Base-by-base conservation (phyloP, 1,140 invertebrate genomes). In the Cecropterus lyciades region DNA sequence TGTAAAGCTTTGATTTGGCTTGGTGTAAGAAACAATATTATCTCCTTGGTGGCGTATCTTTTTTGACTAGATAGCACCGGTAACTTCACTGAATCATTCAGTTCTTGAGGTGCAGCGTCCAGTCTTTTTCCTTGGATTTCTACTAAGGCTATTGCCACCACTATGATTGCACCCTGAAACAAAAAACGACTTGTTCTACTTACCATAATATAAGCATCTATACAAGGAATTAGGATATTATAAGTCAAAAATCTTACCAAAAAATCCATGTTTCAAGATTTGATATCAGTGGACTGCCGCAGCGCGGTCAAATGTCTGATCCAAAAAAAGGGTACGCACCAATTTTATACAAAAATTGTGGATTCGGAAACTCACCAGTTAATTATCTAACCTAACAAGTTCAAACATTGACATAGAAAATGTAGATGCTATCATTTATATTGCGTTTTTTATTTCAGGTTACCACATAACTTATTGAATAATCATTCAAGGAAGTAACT, bases 21-120 rank as follows among this genome's bases (percentile, higher is more conserved):
- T 2, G 84, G 84, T 33, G 83, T 88, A 51, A 90, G 65, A 46
- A 84, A 87, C 8, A 88, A 62, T 42, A 85, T 79, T 13, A 85
- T 68, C 62, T 90, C 84, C 72, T 80, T 87, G 0, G 73, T 77
- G 42, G 67, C 77, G 60, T 79, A 77, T 49, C 73, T 63, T 66
- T 73, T 79, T 49, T 71, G 72, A 62, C 42, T 15, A 8, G 59
- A 69, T 53, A 62, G 59, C 14, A 59, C 0, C 40, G 70, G 27
- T 24, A 49, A 62, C 6, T 62, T 46, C 14, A 49, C 7, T 14
- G 69, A 57, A 27, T 75, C 71, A n/a, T 67, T 63, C 13, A 84
- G 81, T 42, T 55, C 68, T 65, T 86, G 76, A 43, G 79, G 73
- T 11, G 78, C 77, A 3, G 67, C 65, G 13, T 80, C 75, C 57